phyloP scores from a whole-genome alignment of 1,140 invertebrate genomes.

The Mylabris phalerata region DNA sequence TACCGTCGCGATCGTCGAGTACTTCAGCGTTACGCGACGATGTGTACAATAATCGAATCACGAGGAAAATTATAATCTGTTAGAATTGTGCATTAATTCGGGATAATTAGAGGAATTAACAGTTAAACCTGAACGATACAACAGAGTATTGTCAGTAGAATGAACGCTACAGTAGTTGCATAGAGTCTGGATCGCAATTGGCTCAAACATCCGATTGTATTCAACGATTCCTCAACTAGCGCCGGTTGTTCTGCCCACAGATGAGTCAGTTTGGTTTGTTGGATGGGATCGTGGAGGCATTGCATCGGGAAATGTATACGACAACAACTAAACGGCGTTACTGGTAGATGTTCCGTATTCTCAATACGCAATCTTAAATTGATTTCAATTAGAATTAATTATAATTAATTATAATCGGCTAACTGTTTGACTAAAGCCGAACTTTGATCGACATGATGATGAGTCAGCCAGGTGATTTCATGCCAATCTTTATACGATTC shows the following conservation, averaged over 20 bases:
- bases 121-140: constrained; percentile 4
- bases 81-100: neutral
- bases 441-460: constrained; percentile 35
- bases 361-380: constrained; percentile 17
- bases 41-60: constrained; percentile 37
- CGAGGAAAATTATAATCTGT: constrained; percentile 23
- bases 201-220: constrained; percentile 35
- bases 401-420: constrained; percentile 4
- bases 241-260: constrained; percentile 35
- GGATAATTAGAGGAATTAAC: too few species aligned
- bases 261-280: constrained; percentile 32
- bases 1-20: constrained; percentile 27
- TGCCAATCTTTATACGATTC: constrained; percentile 40
- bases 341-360: constrained; percentile 15
- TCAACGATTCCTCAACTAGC: constrained; percentile 29
- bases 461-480: constrained; percentile 36
- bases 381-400: neutral
- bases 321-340: constrained; percentile 40
- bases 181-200: constrained; percentile 32
- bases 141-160: constrained; percentile 17
- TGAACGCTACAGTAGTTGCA: constrained; percentile 18
- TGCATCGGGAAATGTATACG: constrained; percentile 36
- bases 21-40: constrained; percentile 38
- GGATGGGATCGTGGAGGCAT: constrained; percentile 40
- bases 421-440: constrained; percentile 35